Evolutionary conservation across 1,140 invertebrate genomes (phyloP).

Genomic region (Zaprionus ghesquierei): DNA sequence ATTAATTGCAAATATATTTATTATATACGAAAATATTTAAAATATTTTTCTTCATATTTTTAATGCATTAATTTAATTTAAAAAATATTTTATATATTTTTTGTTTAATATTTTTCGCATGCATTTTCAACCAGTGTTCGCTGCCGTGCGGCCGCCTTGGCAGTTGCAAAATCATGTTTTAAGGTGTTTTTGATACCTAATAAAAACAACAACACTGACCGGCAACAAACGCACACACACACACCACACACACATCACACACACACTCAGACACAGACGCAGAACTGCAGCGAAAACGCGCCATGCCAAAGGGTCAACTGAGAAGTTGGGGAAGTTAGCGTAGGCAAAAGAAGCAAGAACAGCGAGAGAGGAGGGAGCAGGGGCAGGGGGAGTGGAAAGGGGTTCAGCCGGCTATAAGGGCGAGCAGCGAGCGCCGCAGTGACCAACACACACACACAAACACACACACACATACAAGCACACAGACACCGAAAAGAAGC

Average conservation of each 20-base stretch:
- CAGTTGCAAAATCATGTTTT: conserved; percentile 80
- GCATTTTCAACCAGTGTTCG: conserved; percentile 50
- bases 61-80: not conserved
- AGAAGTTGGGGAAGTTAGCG: conserved; percentile 38
- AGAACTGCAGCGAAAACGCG: conserved; percentile 56
- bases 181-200: conserved; percentile 81
- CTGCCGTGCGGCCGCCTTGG: conserved; percentile 50
- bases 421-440: conserved; percentile 38
- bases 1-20: too few species aligned
- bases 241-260: conserved; percentile 8
- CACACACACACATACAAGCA: not conserved
- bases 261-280: not conserved
- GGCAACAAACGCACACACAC: conserved; percentile 22
- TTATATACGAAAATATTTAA: too few species aligned
- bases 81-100: not conserved
- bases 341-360: conserved; percentile 9
- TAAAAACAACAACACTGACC: conserved; percentile 74
- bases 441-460: conserved; percentile 13
- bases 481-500: not conserved
- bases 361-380: conserved; percentile 18
- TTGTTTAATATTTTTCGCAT: not conserved
- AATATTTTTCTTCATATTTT: too few species aligned
- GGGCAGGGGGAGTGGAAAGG: too few species aligned
- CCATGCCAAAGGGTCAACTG: conserved; percentile 58
- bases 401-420: conserved; percentile 12